Evolutionary conservation across 2,888 invertebrate genomes (phyloP).

Genomic region (Drosophila parthenogenetica): DNA sequence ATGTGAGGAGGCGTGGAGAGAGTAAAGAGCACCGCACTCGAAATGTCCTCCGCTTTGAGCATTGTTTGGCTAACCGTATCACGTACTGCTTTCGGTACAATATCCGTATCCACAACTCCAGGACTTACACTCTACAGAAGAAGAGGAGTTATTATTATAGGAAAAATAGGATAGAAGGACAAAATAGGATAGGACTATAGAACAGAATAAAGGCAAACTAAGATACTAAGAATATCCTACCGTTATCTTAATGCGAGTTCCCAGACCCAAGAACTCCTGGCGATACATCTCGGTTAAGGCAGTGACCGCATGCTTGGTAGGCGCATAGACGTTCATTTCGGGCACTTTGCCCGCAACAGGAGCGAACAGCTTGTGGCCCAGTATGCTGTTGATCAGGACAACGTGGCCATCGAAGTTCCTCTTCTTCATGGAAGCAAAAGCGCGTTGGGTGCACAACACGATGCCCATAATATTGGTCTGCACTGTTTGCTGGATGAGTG

Average conservation of each 20-base stretch:
- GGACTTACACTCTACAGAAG: conserved; percentile 74
- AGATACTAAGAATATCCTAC: too few relatives aligned
- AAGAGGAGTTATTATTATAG: neutral
- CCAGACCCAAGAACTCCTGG: conserved; percentile 80
- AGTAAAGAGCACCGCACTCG: conserved; percentile 75
- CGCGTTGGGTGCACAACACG: conserved; percentile 85
- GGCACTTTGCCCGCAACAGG: conserved; percentile 34
- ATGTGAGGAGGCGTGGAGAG: conserved; percentile 77
- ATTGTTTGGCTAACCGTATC: conserved; percentile 33
- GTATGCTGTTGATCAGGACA: conserved; percentile 85
- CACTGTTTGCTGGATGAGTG: conserved; percentile 75
- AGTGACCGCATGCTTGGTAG: conserved; percentile 82
- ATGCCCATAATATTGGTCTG: conserved; percentile 86
- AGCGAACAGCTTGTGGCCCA: conserved; percentile 76
- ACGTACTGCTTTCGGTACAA: conserved; percentile 56
- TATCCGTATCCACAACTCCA: conserved; percentile 80
- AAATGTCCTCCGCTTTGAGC: conserved; percentile 74
- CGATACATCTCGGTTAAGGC: conserved; percentile 83
- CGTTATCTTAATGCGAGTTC: conserved; percentile 83
- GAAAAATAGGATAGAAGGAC: neutral
- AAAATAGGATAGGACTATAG: too few relatives aligned
- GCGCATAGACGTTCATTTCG: conserved; percentile 78
- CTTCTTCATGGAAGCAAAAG: conserved; percentile 85
- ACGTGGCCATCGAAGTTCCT: conserved; percentile 86
- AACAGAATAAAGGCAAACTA: too few relatives aligned